phyloP scores from a whole-genome alignment of 2,888 invertebrate species.

The Trachelus troglodyta region DNA sequence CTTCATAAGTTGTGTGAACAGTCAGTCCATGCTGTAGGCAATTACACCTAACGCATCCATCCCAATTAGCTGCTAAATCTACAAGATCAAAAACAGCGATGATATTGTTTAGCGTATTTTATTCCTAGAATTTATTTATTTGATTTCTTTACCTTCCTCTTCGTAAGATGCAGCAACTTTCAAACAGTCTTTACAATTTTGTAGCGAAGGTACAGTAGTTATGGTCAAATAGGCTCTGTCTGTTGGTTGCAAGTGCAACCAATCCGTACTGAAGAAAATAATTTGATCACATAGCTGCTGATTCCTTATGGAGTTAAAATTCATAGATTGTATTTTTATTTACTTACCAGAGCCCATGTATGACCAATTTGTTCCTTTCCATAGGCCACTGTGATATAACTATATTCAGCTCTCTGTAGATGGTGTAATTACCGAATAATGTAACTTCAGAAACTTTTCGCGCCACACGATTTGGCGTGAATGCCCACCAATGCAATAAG shows the following conservation, averaged over 20 bases:
- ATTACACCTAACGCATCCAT: slow-evolving; percentile 73
- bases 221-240: slow-evolving; percentile 75
- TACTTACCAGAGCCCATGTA: slow-evolving; percentile 77
- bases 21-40: slow-evolving; percentile 92
- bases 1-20: slow-evolving; percentile 91
- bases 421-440: slow-evolving; percentile 70
- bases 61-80: slow-evolving; percentile 70
- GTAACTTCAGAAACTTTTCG: slow-evolving; percentile 72
- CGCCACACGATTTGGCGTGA: slow-evolving; percentile 70
- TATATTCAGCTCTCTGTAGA: slow-evolving; percentile 70
- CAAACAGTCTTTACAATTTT: slow-evolving; percentile 73
- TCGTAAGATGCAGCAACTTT: slow-evolving; percentile 68
- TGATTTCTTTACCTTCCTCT: slow-evolving; percentile 64
- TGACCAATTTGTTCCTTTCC: slow-evolving; percentile 74
- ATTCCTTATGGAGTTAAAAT: slow-evolving; percentile 7
- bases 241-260: slow-evolving; percentile 56
- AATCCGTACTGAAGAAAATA: slow-evolving; percentile 47
- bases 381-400: slow-evolving; percentile 79
- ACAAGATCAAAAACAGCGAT: slow-evolving; percentile 21
- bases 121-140: background rate
- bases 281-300: background rate
- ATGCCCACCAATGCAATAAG: slow-evolving; percentile 77
- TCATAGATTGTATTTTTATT: background rate
- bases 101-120: slow-evolving; percentile 1
- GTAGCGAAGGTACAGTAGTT: slow-evolving; percentile 75